Percentiles rank a stretch among this genome's conserved stretches.
Conservation (phyloP, 1,140 invertebrate species). For the roundworm (Caenorhabditis elegans) region WBcel235 BX284605.5:2617001-2617500, state of each 20-base stretch:
- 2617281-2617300: neutral
- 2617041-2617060: too few relatives aligned
- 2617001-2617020: too few relatives aligned
- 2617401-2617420: neutral
- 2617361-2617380: too few relatives aligned
- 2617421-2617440: conserved; percentile 11
- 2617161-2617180: too few relatives aligned
- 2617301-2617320: neutral
- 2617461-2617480: conserved; percentile 23
- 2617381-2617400: too few relatives aligned
- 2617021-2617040: too few relatives aligned
- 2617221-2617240: conserved; percentile 1
- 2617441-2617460: conserved; percentile 23
- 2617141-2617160: too few relatives aligned
- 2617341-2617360: neutral
- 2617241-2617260: neutral
- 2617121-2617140: too few relatives aligned
- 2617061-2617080: too few relatives aligned
- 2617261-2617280: neutral
- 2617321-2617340: neutral
- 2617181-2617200: too few relatives aligned
- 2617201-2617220: conserved; percentile 13
- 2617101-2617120: too few relatives aligned
- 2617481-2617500: neutral
- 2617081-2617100: too few relatives aligned